These are phyloP conservation scores for Mythimna albipuncta DNA, from an alignment of 2,888 invertebrate species.

Conservation along the genomic window DNA sequence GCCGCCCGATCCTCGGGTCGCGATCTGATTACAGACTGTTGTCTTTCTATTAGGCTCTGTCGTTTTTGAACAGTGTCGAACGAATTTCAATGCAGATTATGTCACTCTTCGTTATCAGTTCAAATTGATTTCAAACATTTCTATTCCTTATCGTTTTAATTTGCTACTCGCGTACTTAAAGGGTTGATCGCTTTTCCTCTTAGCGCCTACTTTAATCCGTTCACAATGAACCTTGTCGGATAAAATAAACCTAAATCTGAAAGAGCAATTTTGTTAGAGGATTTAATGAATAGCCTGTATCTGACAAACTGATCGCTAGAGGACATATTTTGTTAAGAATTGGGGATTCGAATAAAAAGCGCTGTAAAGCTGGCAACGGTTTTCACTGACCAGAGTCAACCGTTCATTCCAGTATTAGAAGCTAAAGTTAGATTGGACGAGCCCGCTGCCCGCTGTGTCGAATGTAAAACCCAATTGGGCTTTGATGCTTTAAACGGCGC, in stretches of 20 bases:
- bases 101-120: slow-evolving; percentile 71
- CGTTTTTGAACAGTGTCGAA: slow-evolving; percentile 63
- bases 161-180: slow-evolving; percentile 52
- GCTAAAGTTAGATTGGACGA: slow-evolving; percentile 85
- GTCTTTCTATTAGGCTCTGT: slow-evolving; percentile 77
- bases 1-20: slow-evolving; percentile 54
- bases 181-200: slow-evolving; percentile 54
- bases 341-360: slow-evolving; percentile 55
- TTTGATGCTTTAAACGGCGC: slow-evolving; percentile 86
- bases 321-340: slow-evolving; percentile 53
- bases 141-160: slow-evolving; percentile 60
- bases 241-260: slow-evolving; percentile 43
- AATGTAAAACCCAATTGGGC: slow-evolving; percentile 88
- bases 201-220: slow-evolving; percentile 46
- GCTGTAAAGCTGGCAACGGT: slow-evolving; percentile 57
- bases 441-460: slow-evolving; percentile 73
- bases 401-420: slow-evolving; percentile 71
- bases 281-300: slow-evolving; percentile 54
- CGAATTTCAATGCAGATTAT: slow-evolving; percentile 75
- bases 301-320: slow-evolving; percentile 49
- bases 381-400: slow-evolving; percentile 63
- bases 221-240: slow-evolving; percentile 41
- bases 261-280: slow-evolving; percentile 37
- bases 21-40: slow-evolving; percentile 79
- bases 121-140: slow-evolving; percentile 72